Base-by-base conservation (phyloP, 2,797 vertebrate genomes). In the Sebastiscus tertius region DNA sequence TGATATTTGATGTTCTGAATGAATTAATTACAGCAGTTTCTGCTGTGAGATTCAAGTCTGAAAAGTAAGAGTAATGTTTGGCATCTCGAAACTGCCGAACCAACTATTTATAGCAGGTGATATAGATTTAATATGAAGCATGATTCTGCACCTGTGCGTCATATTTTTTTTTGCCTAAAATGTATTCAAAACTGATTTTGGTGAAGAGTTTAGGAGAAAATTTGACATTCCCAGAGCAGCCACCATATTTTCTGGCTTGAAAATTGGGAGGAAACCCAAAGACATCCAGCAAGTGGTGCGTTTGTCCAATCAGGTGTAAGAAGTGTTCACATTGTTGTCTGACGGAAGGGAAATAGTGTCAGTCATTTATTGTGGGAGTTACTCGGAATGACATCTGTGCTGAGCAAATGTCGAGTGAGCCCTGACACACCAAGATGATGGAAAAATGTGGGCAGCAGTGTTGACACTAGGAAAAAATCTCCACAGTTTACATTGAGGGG, bases 181-280 rank as follows among this genome's bases (percentile, higher is more conserved):
- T 36, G 8, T 58, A n/a, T 65, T 67, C 5, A 22, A 72, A 60
- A 73, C 29, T 18, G 12, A 46, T 49, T 46, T 46, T 49, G 18
- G 29, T 56, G 16, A 77, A 4, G 12, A 33, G 24, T 54, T 58
- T 29, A 18, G 11, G 36, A 70, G 59, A 81, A 72, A 70, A 70
- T 46, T 18, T 49, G 54, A 61, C 20, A 72, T 69, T 49, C 60
- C 29, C 7, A 46, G 46, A 67, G 29, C 1, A 29, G 46, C 59
- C 55, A 54, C 31, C 42, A 14, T 46, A 49, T 60, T 65, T 52
- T 29, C 16, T n/a, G 31, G 31, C 29, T 63, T 64, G 1, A 36
- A 68, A 74, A 80, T 18, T 74, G 60, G 20, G 39, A 75, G 42
- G 55, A 60, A 80, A 74, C 36, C 52, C 27, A 62, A 42, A 83